phyloP scores from a whole-genome alignment of 2,888 invertebrate species.

The Ernsta delagoae region DNA sequence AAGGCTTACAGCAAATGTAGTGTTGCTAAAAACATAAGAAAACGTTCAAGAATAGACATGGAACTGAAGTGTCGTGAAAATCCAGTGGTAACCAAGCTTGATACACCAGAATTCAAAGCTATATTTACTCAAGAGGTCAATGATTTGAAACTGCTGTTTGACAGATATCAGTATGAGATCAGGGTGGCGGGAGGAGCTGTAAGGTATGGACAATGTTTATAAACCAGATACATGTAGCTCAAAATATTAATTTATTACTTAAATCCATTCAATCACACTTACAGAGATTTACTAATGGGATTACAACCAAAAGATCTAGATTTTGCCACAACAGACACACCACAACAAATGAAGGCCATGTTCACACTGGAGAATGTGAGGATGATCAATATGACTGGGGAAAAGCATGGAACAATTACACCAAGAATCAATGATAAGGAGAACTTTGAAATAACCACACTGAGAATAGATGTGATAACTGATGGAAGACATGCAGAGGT shows the following conservation, averaged over 20 bases:
- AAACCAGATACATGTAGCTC: neutral
- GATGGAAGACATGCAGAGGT: slow-evolving; percentile 98
- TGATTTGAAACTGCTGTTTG: slow-evolving; percentile 89
- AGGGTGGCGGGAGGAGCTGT: slow-evolving; percentile 99
- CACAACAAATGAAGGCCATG: slow-evolving; percentile 97
- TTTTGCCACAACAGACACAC: slow-evolving; percentile 99
- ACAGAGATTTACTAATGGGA: slow-evolving; percentile 91
- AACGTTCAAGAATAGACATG: slow-evolving; percentile 62
- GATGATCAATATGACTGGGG: slow-evolving; percentile 96
- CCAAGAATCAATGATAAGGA: slow-evolving; percentile 97
- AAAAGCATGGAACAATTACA: slow-evolving; percentile 98
- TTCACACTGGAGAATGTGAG: slow-evolving; percentile 93
- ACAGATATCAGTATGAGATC: slow-evolving; percentile 92
- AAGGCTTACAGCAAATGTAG: slow-evolving; percentile 42
- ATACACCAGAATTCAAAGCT: slow-evolving; percentile 89
- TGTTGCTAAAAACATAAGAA: slow-evolving; percentile 47
- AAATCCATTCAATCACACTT: neutral
- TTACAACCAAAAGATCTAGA: slow-evolving; percentile 95
- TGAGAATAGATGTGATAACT: slow-evolving; percentile 95
- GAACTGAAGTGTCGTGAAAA: slow-evolving; percentile 76
- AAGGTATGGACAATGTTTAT: slow-evolving; percentile 73
- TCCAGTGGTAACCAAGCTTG: slow-evolving; percentile 89
- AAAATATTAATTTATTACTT: too few species aligned
- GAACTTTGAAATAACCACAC: slow-evolving; percentile 97
- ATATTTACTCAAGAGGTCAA: slow-evolving; percentile 93